Conservation (phyloP, 2,797 vertebrate genomes). For the Siniperca undulata region DNA sequence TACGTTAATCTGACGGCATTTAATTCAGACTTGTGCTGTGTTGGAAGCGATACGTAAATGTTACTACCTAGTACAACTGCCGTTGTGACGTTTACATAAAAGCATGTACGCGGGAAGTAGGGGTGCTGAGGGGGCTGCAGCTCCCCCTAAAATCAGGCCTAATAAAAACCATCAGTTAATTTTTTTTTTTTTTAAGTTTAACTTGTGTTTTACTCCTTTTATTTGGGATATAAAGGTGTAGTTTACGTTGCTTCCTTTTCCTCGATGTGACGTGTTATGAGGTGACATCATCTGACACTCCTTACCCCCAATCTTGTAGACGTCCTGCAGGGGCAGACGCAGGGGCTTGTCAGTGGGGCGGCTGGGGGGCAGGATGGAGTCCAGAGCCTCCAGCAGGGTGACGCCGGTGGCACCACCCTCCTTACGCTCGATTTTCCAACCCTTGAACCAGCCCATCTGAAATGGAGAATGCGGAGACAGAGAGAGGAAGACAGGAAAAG, state of each 20-base stretch:
- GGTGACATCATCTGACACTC: neutral
- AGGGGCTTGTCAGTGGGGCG: constrained; percentile 95
- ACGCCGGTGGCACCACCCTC: constrained; percentile 90
- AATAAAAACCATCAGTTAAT: too few species aligned
- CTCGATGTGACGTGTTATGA: neutral
- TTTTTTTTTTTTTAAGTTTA: too few species aligned
- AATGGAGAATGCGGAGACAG: neutral
- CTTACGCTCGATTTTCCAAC: constrained; percentile 94
- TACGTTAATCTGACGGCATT: neutral
- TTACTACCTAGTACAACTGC: too few species aligned
- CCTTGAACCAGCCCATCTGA: constrained; percentile 97
- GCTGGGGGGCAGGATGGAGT: constrained; percentile 92
- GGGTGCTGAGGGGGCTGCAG: too few species aligned
- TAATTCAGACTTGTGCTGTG: neutral
- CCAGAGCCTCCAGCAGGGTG: constrained; percentile 93
- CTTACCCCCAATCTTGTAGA: constrained; percentile 96
- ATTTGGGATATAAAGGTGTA: too few species aligned
- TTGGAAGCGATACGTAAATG: neutral
- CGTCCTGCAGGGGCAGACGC: constrained; percentile 96
- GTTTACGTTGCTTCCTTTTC: constrained; percentile 11
- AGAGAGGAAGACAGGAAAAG: neutral
- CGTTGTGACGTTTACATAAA: too few species aligned
- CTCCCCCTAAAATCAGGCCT: too few species aligned
- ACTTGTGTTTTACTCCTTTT: too few species aligned
- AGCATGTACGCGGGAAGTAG: too few species aligned